These are phyloP conservation scores for Kryptolebias ocellatus DNA, from an alignment of 2,797 vertebrate genomes.

Conservation along the genomic window DNA sequence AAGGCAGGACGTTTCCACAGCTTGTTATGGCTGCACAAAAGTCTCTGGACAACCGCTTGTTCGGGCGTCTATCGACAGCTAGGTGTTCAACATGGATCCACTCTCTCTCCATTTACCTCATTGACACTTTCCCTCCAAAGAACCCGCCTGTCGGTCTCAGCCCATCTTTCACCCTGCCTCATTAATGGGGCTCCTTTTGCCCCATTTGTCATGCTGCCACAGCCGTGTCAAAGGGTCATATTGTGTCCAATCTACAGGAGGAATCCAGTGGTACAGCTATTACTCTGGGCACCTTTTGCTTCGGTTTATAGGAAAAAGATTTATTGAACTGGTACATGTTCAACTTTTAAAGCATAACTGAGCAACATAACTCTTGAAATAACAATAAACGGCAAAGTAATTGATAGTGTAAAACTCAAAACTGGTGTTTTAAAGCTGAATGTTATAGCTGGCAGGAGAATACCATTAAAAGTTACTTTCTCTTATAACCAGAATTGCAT, in stretches of 20 bases:
- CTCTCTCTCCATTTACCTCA: conserved; percentile 37
- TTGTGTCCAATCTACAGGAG: conserved; percentile 14
- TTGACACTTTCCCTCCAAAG: conserved; percentile 37
- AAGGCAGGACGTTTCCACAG: conserved; percentile 38
- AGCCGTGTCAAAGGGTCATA: conserved; percentile 39
- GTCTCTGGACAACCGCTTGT: conserved; percentile 36
- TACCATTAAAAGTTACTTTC: background rate
- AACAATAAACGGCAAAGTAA: background rate
- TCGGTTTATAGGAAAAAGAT: background rate
- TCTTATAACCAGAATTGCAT: conserved; percentile 20
- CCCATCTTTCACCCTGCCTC: conserved; percentile 45
- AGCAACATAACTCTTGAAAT: background rate
- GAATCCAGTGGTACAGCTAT: background rate
- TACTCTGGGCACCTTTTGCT: background rate
- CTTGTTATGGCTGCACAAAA: conserved; percentile 56
- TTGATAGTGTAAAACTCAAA: background rate
- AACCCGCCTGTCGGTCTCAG: conserved; percentile 25
- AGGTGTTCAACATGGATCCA: conserved; percentile 35
- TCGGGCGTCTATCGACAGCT: conserved; percentile 53
- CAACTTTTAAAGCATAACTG: background rate
- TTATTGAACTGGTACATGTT: background rate
- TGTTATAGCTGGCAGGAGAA: no score
- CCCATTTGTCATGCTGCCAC: conserved; percentile 24
- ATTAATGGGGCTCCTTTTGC: conserved; percentile 42
- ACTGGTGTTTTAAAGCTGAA: background rate